Evolutionary conservation across 2,888 invertebrate genomes (phyloP), one percentile per base, ranked within the genome.

Genomic region (Eurois occulta): DNA sequence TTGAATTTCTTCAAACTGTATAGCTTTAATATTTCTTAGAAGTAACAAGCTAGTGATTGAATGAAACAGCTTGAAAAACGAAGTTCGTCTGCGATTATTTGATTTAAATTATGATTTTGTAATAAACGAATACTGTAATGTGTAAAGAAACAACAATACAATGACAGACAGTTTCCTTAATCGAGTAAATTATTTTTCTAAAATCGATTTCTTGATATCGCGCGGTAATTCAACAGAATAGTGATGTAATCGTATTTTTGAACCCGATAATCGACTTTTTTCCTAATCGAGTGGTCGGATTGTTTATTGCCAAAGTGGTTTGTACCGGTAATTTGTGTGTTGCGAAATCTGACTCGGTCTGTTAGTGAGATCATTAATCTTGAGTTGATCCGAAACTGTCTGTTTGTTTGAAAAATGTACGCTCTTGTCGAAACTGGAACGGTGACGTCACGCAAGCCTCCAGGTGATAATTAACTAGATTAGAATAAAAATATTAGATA

Each of bases 291-390:
- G 91, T 88, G 88, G 89, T 91, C 89, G 90, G 89, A 93, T 92
- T 91, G 92, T 93, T 92, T 93, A 93, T 93, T 92, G 91, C 91
- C 87, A 90, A 91, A 93, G 90, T 89, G 88, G 90, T 90, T 91
- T 88, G 87, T 91, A 93, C 93, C 91, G 91, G 93, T 93, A 92
- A 92, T 92, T 93, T 91, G 91, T 90, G 82, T 87, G 90, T 94
- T 93, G 93, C 93, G 91, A 93, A 93, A 94, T 94, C 93, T 91
- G 92, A 92, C 90, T 91, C 86, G 89, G 91, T 92, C 93, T 91
- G 93, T 94, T 94, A 92, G 91, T 90, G 88, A 91, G 91, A 91
- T 92, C 94, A 93, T 95, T 95, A 94, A 94, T 95, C 95, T 94
- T 92, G 77, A 75, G 86, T 84, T 92, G 94, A 93, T 93, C 94